Evolutionary conservation across 2,113 vertebrate genomes (phyloP).

Genomic region (Mus pahari): DNA sequence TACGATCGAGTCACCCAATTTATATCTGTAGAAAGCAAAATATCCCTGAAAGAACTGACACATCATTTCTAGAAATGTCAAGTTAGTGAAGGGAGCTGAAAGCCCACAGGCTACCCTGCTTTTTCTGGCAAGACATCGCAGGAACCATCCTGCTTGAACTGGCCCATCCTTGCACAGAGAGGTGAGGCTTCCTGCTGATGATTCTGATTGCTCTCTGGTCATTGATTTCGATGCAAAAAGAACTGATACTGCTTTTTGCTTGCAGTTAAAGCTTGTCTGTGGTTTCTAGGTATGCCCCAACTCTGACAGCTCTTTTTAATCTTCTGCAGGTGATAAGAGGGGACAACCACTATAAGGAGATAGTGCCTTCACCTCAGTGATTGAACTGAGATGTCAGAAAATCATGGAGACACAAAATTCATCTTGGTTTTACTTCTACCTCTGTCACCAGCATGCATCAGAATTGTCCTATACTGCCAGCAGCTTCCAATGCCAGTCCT

Average conservation of each 20-base stretch:
- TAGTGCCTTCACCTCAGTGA: conserved; percentile 43
- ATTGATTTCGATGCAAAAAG: conserved; percentile 66
- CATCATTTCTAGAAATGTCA: conserved; percentile 1
- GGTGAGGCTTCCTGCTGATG: conserved; percentile 38
- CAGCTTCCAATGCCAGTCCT: not conserved
- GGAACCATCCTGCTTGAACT: conserved; percentile 28
- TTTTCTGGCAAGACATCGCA: not conserved
- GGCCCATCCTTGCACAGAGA: conserved; percentile 19
- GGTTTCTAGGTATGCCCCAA: conserved; percentile 59
- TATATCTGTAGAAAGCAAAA: conserved; percentile 1
- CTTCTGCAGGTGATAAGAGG: conserved; percentile 50
- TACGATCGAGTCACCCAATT: not conserved
- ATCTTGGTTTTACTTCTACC: conserved; percentile 30
- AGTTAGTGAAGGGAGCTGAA: conserved; percentile 35
- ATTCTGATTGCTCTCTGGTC: conserved; percentile 62
- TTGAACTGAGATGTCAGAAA: conserved; percentile 17
- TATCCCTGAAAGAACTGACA: not conserved
- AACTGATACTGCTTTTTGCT: conserved; percentile 50
- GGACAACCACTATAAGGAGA: conserved; percentile 34
- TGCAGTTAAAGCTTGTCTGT: conserved; percentile 66
- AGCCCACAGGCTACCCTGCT: not conserved
- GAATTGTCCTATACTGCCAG: not conserved
- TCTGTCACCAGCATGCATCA: not conserved
- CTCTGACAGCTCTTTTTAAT: conserved; percentile 71
- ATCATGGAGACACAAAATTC: conserved; percentile 47